Conservation (phyloP, 2,113 vertebrate genomes). For the Toxotes chatareus region DNA sequence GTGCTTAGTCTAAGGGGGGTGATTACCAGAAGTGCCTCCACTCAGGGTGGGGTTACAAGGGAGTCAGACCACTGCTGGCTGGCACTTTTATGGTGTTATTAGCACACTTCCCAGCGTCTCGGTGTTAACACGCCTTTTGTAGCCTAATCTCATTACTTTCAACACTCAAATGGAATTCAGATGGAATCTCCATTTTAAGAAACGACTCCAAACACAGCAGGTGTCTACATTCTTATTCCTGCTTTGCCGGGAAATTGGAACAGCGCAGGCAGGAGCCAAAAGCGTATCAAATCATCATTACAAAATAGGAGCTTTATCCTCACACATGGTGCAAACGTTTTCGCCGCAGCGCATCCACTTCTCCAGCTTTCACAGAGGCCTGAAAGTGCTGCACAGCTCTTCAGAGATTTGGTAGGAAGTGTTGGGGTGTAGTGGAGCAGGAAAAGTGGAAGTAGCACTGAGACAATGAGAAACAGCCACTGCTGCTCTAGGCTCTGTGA, state of each 20-base stretch:
- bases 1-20: constrained; percentile 41
- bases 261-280: constrained; percentile 63
- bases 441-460: constrained; percentile 64
- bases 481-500: constrained; percentile 83
- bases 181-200: constrained; percentile 71
- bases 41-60: constrained; percentile 54
- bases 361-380: constrained; percentile 38
- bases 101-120: constrained; percentile 52
- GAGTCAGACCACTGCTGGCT: constrained; percentile 63
- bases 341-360: constrained; percentile 28
- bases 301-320: constrained; percentile 53
- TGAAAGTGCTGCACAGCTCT: constrained; percentile 60
- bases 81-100: constrained; percentile 75
- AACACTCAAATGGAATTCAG: constrained; percentile 72
- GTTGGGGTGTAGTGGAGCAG: constrained; percentile 68
- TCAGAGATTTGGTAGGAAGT: constrained; percentile 65
- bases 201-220: constrained; percentile 65
- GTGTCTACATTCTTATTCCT: constrained; percentile 53
- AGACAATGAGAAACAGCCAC: constrained; percentile 82
- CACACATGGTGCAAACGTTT: constrained; percentile 49
- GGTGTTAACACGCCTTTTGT: constrained; percentile 60
- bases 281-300: constrained; percentile 72
- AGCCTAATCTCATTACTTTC: constrained; percentile 67
- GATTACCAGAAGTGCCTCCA: constrained; percentile 50
- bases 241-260: constrained; percentile 66